Evolutionary conservation across 2,113 vertebrate genomes (phyloP).

Genomic region (Lathamus discolor): DNA sequence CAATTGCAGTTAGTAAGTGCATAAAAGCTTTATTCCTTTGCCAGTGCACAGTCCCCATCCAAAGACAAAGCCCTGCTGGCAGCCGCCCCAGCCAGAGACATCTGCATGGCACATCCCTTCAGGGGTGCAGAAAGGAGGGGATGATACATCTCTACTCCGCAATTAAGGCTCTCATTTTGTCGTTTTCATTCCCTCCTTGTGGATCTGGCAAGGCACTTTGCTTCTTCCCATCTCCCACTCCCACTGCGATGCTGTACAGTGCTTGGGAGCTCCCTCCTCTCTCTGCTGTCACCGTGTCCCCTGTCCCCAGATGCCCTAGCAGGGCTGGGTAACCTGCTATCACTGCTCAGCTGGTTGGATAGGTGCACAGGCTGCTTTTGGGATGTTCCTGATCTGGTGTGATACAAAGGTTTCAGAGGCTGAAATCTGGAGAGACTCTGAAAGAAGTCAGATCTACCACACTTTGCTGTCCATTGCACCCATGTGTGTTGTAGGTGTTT

Average conservation of each 20-base stretch:
- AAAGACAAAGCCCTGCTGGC: slow-evolving; percentile 32
- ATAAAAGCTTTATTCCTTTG: slow-evolving; percentile 6
- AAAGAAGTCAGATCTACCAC: background rate
- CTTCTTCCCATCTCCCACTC: background rate
- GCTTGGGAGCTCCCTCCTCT: background rate
- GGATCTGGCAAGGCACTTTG: background rate
- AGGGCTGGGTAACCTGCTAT: background rate
- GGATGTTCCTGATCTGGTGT: background rate
- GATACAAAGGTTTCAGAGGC: background rate
- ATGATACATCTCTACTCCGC: slow-evolving; percentile 17
- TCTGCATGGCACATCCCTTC: background rate
- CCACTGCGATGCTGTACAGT: background rate
- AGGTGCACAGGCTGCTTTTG: background rate
- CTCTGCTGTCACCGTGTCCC: background rate
- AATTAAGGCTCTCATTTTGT: slow-evolving; percentile 46
- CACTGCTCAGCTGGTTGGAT: background rate
- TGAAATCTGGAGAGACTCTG: background rate
- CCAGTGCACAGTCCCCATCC: background rate
- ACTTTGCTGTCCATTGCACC: background rate
- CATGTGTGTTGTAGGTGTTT: accelerated
- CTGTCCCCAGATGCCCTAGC: background rate
- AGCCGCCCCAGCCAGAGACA: background rate
- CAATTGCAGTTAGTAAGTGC: background rate
- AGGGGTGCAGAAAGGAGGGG: background rate
- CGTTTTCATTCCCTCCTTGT: background rate